Conservation (phyloP, 37 sponge, comb jelly and placozoan species). For the Petrosia ficiformis region DNA sequence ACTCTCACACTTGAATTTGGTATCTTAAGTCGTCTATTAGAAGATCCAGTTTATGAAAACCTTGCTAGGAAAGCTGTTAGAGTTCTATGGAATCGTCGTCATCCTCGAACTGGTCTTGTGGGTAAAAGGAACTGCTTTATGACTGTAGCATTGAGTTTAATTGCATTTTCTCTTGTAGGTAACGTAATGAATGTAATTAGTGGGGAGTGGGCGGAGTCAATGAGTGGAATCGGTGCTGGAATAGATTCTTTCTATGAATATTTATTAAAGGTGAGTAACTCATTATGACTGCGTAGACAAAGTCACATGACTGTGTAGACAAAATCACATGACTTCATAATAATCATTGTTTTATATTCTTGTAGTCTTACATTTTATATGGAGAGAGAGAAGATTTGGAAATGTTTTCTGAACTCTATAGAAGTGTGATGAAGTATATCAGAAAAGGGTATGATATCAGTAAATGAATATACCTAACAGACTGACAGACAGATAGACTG, state of each 20-base stretch:
- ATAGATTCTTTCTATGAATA: conserved; percentile 99
- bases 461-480: neutral
- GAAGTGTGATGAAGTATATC: conserved; percentile 74
- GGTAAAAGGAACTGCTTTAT: conserved; percentile 62
- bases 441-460: conserved; percentile 58
- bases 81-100: conserved; percentile 72
- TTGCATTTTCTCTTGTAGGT: conserved; percentile 27
- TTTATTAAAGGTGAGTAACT: conserved; percentile 74
- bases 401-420: conserved; percentile 77
- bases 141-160: neutral
- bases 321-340: neutral
- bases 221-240: conserved; percentile 96
- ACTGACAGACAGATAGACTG: too few relatives aligned
- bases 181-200: conserved; percentile 83
- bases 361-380: conserved; percentile 86
- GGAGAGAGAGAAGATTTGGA: conserved; percentile 89
- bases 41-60: conserved; percentile 84
- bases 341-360: neutral
- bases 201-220: conserved; percentile 79
- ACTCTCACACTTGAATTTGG: conserved; percentile 90
- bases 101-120: conserved; percentile 82
- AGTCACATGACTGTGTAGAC: neutral
- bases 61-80: conserved; percentile 85
- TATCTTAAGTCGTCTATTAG: conserved; percentile 83
- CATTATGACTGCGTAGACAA: neutral